Percentiles rank a stretch among this genome's conserved stretches.
Conservation (phyloP, 2,888 invertebrate species). For the Acanthosepion pharaonis region DNA sequence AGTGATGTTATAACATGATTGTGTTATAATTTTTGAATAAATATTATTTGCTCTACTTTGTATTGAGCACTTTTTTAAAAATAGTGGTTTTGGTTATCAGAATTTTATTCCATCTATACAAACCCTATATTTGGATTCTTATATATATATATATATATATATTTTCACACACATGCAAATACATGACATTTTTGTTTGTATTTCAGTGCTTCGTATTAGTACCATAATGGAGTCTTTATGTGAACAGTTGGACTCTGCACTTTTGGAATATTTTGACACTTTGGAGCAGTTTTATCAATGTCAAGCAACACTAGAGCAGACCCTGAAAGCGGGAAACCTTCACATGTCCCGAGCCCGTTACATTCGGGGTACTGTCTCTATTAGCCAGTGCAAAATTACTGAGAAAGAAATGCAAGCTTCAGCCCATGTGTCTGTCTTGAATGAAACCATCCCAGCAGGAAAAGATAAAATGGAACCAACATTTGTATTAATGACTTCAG, state of each 20-base stretch:
- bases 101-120: too few relatives aligned
- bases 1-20: too few relatives aligned
- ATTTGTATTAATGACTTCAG: not conserved
- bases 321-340: slow-evolving; percentile 59
- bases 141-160: not conserved
- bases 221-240: slow-evolving; percentile 50
- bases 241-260: slow-evolving; percentile 55
- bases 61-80: too few relatives aligned
- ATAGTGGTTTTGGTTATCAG: too few relatives aligned
- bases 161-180: not conserved
- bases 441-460: slow-evolving; percentile 48
- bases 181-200: not conserved
- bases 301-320: slow-evolving; percentile 55
- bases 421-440: slow-evolving; percentile 52
- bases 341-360: slow-evolving; percentile 66
- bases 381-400: slow-evolving; percentile 61
- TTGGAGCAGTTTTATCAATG: slow-evolving; percentile 56
- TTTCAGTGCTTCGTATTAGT: not conserved
- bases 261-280: slow-evolving; percentile 59
- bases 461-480: not conserved
- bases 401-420: slow-evolving; percentile 60
- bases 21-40: too few relatives aligned
- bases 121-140: too few relatives aligned
- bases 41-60: too few relatives aligned
- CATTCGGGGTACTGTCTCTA: slow-evolving; percentile 65